phyloP scores from a whole-genome alignment of 2,113 vertebrate species.

The Corvus hawaiiensis region DNA sequence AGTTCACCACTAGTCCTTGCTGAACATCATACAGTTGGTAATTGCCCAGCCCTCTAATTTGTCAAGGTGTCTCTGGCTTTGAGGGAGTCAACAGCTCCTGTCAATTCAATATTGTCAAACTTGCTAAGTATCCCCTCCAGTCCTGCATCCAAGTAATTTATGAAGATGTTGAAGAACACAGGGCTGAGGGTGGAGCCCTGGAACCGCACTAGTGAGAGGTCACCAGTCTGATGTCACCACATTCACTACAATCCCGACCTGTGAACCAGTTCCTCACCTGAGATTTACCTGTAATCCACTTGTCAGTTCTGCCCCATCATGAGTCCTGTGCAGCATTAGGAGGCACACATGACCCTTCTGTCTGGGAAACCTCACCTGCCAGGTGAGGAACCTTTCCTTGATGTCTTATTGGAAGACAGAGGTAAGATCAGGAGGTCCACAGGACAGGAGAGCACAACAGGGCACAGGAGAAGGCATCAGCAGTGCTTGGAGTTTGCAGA shows the following conservation, averaged over 20 bases:
- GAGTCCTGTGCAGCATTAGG: not conserved
- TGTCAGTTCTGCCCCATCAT: not conserved
- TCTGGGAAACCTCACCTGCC: not conserved
- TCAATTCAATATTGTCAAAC: not conserved
- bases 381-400: not conserved
- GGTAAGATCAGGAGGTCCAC: not conserved
- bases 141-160: not conserved
- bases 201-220: not conserved
- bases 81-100: not conserved
- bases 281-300: not conserved
- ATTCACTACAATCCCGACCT: too few species aligned
- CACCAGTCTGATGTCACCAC: not conserved
- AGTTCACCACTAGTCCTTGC: not conserved
- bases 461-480: not conserved
- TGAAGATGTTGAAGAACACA: not conserved
- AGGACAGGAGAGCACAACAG: not conserved
- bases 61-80: not conserved
- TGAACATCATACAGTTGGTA: not conserved
- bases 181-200: not conserved
- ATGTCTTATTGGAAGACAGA: fast-evolving
- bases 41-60: not conserved
- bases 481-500: not conserved
- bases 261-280: not conserved
- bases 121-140: not conserved
- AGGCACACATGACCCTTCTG: not conserved